Evolutionary conservation across 1,140 invertebrate genomes (phyloP).

Genomic region (Myzus persicae): DNA sequence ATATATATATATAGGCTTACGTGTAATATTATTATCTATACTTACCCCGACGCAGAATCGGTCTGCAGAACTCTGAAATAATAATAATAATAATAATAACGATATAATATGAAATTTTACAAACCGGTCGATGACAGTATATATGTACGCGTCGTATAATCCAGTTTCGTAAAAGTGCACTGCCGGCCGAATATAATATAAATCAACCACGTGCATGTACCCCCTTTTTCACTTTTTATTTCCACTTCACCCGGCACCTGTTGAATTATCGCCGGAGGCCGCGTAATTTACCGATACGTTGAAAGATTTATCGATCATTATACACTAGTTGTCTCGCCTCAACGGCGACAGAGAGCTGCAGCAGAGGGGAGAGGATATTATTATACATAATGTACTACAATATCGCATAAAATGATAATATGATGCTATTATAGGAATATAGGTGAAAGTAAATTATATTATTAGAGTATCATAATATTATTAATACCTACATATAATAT

Average conservation of each 20-base stretch:
- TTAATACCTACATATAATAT: background rate
- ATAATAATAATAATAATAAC: no score
- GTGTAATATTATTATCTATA: background rate
- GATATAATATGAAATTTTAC: background rate
- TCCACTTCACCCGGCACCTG: background rate
- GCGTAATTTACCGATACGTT: constrained; percentile 31
- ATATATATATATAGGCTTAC: background rate
- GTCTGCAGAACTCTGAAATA: background rate
- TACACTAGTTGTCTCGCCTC: constrained; percentile 17
- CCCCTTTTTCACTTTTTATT: background rate
- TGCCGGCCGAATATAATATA: constrained; percentile 12
- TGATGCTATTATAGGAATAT: background rate
- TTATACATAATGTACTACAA: background rate
- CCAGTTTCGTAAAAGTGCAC: constrained; percentile 34
- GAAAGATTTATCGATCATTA: constrained; percentile 45
- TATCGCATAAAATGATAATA: background rate
- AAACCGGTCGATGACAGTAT: constrained; percentile 9
- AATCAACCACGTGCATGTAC: constrained; percentile 30
- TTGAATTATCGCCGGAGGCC: constrained; percentile 33
- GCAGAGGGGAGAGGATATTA: background rate
- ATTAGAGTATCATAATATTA: background rate
- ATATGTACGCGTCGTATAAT: background rate
- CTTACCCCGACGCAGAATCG: background rate
- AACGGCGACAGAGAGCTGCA: background rate
- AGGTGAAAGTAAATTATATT: constrained; percentile 20